These are phyloP conservation scores for Tiliacea citrago DNA, from an alignment of 2,888 invertebrate species.

Conservation along the genomic window DNA sequence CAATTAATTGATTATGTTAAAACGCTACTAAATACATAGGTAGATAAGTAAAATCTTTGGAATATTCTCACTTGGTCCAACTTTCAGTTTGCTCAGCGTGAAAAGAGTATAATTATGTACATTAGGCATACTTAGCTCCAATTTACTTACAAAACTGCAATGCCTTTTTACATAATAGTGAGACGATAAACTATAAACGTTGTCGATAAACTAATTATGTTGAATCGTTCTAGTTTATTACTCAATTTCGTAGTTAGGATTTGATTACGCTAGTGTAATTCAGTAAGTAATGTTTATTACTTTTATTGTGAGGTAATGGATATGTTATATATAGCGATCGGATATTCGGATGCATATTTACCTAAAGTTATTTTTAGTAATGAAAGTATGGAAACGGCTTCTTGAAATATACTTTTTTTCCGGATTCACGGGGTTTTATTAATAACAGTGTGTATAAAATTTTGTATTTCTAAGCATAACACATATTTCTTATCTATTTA, in stretches of 20 bases:
- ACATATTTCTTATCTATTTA: too few relatives aligned
- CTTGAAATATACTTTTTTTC: too few relatives aligned
- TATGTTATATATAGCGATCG: too few relatives aligned
- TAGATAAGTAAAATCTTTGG: not conserved
- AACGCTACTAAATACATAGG: not conserved
- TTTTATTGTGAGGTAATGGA: constrained; percentile 27
- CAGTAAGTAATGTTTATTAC: constrained; percentile 18
- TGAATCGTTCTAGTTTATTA: constrained; percentile 25
- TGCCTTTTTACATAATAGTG: constrained; percentile 15
- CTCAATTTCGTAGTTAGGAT: constrained; percentile 28
- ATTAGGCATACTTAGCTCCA: not conserved
- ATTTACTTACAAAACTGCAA: constrained; percentile 7
- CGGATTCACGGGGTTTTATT: too few relatives aligned
- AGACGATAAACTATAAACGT: constrained; percentile 22
- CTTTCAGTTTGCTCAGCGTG: constrained; percentile 8
- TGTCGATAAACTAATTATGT: constrained; percentile 17
- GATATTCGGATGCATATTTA: too few relatives aligned
- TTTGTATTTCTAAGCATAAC: too few relatives aligned
- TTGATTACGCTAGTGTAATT: constrained; percentile 36
- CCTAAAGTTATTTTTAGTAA: too few relatives aligned
- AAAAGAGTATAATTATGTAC: not conserved
- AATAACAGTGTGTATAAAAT: too few relatives aligned
- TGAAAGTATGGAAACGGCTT: too few relatives aligned
- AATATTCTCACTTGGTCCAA: not conserved
- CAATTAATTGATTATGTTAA: not conserved